Evolutionary conservation across 2,797 vertebrate genomes (phyloP).

Genomic region (Lacerta bilineata): DNA sequence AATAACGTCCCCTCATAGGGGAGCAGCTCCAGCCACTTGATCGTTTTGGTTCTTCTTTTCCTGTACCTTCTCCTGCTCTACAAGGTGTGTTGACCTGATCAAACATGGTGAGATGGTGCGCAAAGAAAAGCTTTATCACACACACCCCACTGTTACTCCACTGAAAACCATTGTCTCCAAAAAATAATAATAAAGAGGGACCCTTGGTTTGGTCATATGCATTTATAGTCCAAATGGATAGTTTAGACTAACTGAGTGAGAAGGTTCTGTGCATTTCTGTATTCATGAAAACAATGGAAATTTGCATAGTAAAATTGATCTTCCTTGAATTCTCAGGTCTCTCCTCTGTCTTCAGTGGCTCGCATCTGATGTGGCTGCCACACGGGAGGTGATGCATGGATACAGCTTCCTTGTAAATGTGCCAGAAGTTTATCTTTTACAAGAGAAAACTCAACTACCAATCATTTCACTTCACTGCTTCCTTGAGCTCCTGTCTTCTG

Average conservation of each 20-base stretch:
- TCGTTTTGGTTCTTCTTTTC: too few relatives aligned
- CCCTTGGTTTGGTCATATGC: constrained; percentile 17
- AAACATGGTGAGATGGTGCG: not conserved
- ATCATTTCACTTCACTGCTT: constrained; percentile 18
- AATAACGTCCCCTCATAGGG: too few relatives aligned
- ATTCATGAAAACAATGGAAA: constrained; percentile 48
- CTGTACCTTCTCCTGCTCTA: too few relatives aligned
- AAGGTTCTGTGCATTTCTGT: constrained; percentile 28
- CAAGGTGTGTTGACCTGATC: too few relatives aligned
- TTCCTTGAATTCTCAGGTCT: fast-evolving
- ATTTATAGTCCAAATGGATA: not conserved
- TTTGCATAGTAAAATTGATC: constrained; percentile 11
- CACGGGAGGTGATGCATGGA: not conserved
- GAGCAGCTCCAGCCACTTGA: too few relatives aligned
- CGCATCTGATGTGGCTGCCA: constrained; percentile 24
- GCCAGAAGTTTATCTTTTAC: constrained; percentile 40
- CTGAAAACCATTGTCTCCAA: not conserved
- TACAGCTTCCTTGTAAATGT: constrained; percentile 12
- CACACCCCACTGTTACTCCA: not conserved
- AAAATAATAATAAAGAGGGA: not conserved
- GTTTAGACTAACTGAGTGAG: not conserved
- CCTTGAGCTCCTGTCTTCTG: not conserved
- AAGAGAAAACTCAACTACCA: constrained; percentile 38
- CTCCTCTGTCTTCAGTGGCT: constrained; percentile 2
- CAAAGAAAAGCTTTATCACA: not conserved